Evolutionary conservation across 2,888 invertebrate genomes (phyloP), one percentile per base, ranked within the genome.

Genomic region (Lasioglossum zephyrum): DNA sequence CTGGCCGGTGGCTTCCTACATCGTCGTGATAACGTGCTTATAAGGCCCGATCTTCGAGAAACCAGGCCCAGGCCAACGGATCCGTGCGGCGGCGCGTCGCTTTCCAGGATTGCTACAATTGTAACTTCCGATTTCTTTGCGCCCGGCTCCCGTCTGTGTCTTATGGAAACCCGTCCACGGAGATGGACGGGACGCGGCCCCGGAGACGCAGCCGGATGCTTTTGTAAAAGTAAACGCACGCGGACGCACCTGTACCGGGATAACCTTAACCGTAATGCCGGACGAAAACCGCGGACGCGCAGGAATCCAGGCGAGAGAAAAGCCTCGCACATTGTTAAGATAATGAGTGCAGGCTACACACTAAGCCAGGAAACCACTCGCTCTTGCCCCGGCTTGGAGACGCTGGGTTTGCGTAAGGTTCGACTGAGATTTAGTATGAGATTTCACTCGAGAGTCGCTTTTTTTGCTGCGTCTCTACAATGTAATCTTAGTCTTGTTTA

Each of bases 1-100:
- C 82, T 89, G 53, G 83, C 88, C 88, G 87, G 88, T 53, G 90
- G 93, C 93, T 93, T 93, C 93, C 93, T 93, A 92, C 92, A 93
- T 91, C 91, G 53, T 89, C 91, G 90, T 92, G 93, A 92, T 92
- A 91, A 92, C 92, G 89, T 91, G 90, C 93, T 91, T 93, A 92
- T 93, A 93, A 91, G 93, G 93, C 86, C 85, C 88, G 90, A 87
- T 90, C 89, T 87, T 88, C 86, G 87, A 86, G 89, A 86, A 86
- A 87, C 87, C 86, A 73, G 88, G 86, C 63, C 63, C 63, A 63
- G 31, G 63, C 63, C 16, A 63, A 63, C 39, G 41, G 69, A 69
- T 82, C 85, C 69, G 66, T 70, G 70, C 76, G 75, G 39, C 78
- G 72, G 70, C 60, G 77, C 83, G 77, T 70, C 69, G 81, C 81